These are phyloP conservation scores for Heliothis virescens DNA, from an alignment of 1,140 invertebrate genomes.

Conservation along the genomic window DNA sequence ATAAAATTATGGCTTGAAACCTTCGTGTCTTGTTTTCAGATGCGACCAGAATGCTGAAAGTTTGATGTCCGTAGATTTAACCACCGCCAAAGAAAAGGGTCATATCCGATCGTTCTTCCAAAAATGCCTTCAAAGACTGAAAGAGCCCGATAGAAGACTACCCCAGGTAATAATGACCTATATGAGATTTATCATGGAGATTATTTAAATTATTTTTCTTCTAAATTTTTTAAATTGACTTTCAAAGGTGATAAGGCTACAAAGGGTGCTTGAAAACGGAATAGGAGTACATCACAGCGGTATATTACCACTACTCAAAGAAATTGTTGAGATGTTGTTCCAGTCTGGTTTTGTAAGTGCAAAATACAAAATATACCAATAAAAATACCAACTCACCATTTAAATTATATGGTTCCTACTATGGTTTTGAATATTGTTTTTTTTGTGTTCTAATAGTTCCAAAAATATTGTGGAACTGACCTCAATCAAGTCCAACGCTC, in stretches of 20 bases:
- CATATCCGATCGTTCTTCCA: conserved; percentile 95
- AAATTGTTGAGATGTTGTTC: conserved; percentile 99
- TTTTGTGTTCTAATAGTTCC: too few relatives aligned
- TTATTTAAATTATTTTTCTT: not conserved
- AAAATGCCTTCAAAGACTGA: conserved; percentile 93
- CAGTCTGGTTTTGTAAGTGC: conserved; percentile 93
- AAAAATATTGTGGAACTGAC: too few relatives aligned
- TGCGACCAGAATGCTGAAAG: conserved; percentile 92
- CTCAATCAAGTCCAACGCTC: too few relatives aligned
- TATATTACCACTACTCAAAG: conserved; percentile 98
- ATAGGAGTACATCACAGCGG: conserved; percentile 99
- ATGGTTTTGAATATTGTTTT: too few relatives aligned
- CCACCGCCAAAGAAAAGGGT: conserved; percentile 93
- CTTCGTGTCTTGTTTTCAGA: conserved; percentile 58
- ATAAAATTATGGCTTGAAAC: too few relatives aligned
- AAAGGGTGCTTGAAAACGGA: conserved; percentile 93
- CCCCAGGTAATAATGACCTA: conserved; percentile 91
- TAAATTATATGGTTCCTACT: not conserved
- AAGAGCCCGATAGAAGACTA: conserved; percentile 93
- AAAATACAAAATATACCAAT: too few relatives aligned
- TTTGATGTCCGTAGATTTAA: conserved; percentile 92
- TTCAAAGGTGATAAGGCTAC: conserved; percentile 89
- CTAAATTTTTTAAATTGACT: not conserved
- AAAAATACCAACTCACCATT: not conserved
- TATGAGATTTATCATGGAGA: not conserved